phyloP scores from a whole-genome alignment of 2,888 invertebrate species.

The Stenolophus ochropezus region DNA sequence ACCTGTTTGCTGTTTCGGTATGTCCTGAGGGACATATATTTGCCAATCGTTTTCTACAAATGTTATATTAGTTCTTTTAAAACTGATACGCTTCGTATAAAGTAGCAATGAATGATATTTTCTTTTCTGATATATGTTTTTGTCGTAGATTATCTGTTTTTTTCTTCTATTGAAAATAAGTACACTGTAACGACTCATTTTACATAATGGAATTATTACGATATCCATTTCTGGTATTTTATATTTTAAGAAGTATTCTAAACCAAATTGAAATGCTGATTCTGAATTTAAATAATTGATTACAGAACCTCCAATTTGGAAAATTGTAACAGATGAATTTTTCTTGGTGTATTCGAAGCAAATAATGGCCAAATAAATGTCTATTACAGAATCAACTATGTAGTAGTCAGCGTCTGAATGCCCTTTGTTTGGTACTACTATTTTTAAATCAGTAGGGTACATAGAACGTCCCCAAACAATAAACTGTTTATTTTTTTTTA shows the following conservation, averaged over 20 bases:
- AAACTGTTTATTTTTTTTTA: no score
- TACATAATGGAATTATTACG: constrained; percentile 2
- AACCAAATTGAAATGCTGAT: background rate
- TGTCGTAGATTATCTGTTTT: background rate
- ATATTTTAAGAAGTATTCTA: background rate
- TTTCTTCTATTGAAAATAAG: background rate
- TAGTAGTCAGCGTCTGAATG: background rate
- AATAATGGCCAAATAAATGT: background rate
- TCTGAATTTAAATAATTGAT: background rate
- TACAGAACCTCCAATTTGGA: background rate
- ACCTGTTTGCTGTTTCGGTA: background rate
- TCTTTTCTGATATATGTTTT: background rate
- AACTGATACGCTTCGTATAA: background rate
- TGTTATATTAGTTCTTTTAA: background rate
- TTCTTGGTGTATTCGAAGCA: background rate
- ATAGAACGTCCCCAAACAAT: no score
- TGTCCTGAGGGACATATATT: background rate
- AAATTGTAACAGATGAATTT: background rate
- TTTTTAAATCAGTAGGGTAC: no score
- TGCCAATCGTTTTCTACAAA: background rate
- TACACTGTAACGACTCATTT: background rate
- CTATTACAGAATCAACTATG: background rate
- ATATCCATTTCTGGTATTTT: background rate
- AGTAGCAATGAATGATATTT: background rate
- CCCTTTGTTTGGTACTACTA: background rate